Percentiles rank a stretch among this genome's conserved stretches.
These are phyloP conservation scores for Polyommatus iphigenia DNA, from an alignment of 2,888 invertebrate genomes.

Conservation along the genomic window DNA sequence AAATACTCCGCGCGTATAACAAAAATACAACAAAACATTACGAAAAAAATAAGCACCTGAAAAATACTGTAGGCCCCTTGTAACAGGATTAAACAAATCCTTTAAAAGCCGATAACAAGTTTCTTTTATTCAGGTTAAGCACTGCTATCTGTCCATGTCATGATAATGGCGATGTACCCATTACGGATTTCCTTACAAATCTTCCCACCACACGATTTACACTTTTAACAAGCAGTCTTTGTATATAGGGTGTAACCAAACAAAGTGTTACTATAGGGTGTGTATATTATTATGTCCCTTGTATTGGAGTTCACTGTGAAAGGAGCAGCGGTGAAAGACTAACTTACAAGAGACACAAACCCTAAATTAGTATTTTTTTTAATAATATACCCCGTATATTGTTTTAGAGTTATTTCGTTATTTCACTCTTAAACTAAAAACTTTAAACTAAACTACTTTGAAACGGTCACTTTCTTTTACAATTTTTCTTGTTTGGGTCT, in stretches of 20 bases:
- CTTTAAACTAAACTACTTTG: too few relatives aligned
- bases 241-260: background rate
- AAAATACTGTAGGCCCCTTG: background rate
- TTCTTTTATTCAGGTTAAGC: conserved; percentile 35
- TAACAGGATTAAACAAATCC: conserved; percentile 29
- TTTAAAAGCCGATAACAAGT: conserved; percentile 30
- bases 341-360: too few relatives aligned
- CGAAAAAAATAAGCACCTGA: background rate
- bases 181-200: conserved; percentile 29
- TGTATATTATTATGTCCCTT: too few relatives aligned
- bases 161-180: conserved; percentile 16
- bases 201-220: conserved; percentile 27
- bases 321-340: too few relatives aligned
- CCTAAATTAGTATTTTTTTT: too few relatives aligned
- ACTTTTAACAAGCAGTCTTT: conserved; percentile 9
- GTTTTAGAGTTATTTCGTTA: too few relatives aligned
- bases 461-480: too few relatives aligned
- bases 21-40: background rate
- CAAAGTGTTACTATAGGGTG: too few relatives aligned
- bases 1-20: background rate
- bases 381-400: too few relatives aligned
- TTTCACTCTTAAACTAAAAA: too few relatives aligned
- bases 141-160: conserved; percentile 35
- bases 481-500: too few relatives aligned
- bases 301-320: too few relatives aligned